phyloP scores from a whole-genome alignment of 2,113 vertebrate species.

The Bombycilla garrulus region DNA sequence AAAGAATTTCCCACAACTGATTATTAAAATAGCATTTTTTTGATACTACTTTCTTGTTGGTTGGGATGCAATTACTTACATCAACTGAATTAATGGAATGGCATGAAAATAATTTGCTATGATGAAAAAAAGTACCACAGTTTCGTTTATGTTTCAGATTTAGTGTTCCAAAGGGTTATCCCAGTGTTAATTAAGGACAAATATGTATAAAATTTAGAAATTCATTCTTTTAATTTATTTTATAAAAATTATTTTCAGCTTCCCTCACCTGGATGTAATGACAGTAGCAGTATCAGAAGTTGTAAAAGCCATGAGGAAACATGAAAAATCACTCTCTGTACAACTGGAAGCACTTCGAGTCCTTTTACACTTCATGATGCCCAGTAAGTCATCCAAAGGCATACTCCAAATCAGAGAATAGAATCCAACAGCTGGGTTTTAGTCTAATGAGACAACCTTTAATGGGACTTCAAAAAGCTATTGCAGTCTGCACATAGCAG shows the following conservation, averaged over 20 bases:
- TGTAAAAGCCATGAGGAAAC: slow-evolving; percentile 81
- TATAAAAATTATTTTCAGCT: slow-evolving; percentile 68
- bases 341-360: slow-evolving; percentile 88
- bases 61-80: not conserved
- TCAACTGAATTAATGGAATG: not conserved
- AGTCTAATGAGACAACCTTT: not conserved
- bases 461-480: not conserved
- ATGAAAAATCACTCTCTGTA: slow-evolving; percentile 79
- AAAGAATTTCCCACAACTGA: not conserved
- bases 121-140: not conserved
- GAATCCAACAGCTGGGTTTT: not conserved
- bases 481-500: not conserved
- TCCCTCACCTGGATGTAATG: slow-evolving; percentile 81
- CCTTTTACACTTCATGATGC: slow-evolving; percentile 83
- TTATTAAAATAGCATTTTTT: not conserved
- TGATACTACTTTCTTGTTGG: not conserved
- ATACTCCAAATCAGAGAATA: not conserved
- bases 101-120: not conserved
- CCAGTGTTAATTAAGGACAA: not conserved
- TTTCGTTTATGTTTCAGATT: not conserved
- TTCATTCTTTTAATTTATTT: not conserved
- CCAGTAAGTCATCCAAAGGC: slow-evolving; percentile 68
- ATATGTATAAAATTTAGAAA: not conserved
- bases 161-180: not conserved
- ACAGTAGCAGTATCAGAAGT: slow-evolving; percentile 82